A percentile compares a stretch with the other conserved stretches of the same genome.
These are phyloP conservation scores for Stramonita haemastoma DNA, from an alignment of 2,888 invertebrate species.

Conservation along the genomic window DNA sequence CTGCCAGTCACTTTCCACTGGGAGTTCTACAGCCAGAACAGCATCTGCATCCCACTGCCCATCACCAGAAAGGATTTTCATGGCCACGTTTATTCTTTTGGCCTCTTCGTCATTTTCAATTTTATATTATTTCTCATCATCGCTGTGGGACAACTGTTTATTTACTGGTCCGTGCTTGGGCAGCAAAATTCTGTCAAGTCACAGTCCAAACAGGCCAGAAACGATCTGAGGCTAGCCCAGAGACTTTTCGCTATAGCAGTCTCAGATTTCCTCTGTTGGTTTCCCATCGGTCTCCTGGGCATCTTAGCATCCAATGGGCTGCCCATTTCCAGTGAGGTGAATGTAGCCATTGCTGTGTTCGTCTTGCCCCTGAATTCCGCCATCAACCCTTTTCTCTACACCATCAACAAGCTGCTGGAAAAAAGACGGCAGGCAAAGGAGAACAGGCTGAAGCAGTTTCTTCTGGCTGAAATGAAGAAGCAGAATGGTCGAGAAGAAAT, in stretches of 20 bases:
- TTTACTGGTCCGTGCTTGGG: neutral
- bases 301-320: neutral
- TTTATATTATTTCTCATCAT: neutral
- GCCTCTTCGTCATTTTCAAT: conserved; percentile 4
- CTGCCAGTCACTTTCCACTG: conserved; percentile 3
- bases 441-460: neutral
- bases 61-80: conserved; percentile 16
- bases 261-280: conserved; percentile 20
- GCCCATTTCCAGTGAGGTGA: conserved; percentile 12
- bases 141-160: neutral
- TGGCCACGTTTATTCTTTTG: conserved; percentile 3
- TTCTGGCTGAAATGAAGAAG: neutral
- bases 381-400: conserved; percentile 26
- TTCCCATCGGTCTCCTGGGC: conserved; percentile 23
- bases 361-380: conserved; percentile 1
- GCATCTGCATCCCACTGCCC: conserved; percentile 9
- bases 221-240: neutral
- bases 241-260: neutral
- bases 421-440: neutral
- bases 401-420: conserved; percentile 1
- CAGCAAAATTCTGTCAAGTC: neutral
- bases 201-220: neutral
- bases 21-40: conserved; percentile 21
- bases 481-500: neutral
- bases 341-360: conserved; percentile 15